A percentile compares a stretch with the other conserved stretches of the same genome.
Conservation (phyloP, 2,113 vertebrate genomes). For the Plecotus auritus region DNA sequence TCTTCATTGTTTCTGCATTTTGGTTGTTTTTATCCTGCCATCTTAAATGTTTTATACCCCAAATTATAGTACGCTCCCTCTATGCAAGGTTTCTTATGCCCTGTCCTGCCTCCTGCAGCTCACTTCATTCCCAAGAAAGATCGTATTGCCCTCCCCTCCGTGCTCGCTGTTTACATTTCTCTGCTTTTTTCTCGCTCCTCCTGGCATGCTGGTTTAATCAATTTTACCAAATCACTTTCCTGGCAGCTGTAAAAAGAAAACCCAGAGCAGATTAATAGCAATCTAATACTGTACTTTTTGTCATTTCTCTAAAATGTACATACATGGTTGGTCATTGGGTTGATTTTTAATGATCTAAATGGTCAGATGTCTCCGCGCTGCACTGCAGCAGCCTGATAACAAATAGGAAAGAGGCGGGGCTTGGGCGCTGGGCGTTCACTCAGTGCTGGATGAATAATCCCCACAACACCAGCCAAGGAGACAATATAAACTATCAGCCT, state of each 20-base stretch:
- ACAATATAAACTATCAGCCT: background rate
- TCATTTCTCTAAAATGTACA: slow-evolving; percentile 51
- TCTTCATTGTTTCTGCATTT: slow-evolving; percentile 6
- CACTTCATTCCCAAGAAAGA: slow-evolving; percentile 40
- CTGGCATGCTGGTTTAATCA: slow-evolving; percentile 59
- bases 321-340: slow-evolving; percentile 45
- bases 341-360: slow-evolving; percentile 67
- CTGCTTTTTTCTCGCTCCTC: slow-evolving; percentile 42
- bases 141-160: background rate
- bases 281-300: slow-evolving; percentile 45
- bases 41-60: background rate
- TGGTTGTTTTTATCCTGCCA: background rate
- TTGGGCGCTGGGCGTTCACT: background rate
- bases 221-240: slow-evolving; percentile 69
- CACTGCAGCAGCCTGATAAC: slow-evolving; percentile 48
- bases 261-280: slow-evolving; percentile 51
- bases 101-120: background rate
- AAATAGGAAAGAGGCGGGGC: slow-evolving; percentile 16
- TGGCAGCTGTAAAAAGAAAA: slow-evolving; percentile 66
- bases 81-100: background rate
- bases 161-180: slow-evolving; percentile 32
- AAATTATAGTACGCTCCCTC: slow-evolving; percentile 38
- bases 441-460: slow-evolving; percentile 10
- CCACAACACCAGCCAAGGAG: background rate
- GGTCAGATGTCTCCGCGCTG: slow-evolving; percentile 31